Percentiles rank a stretch among this genome's conserved stretches.
These are phyloP conservation scores for Nemotelus nigrinus DNA, from an alignment of 2,888 invertebrate genomes.

Conservation along the genomic window DNA sequence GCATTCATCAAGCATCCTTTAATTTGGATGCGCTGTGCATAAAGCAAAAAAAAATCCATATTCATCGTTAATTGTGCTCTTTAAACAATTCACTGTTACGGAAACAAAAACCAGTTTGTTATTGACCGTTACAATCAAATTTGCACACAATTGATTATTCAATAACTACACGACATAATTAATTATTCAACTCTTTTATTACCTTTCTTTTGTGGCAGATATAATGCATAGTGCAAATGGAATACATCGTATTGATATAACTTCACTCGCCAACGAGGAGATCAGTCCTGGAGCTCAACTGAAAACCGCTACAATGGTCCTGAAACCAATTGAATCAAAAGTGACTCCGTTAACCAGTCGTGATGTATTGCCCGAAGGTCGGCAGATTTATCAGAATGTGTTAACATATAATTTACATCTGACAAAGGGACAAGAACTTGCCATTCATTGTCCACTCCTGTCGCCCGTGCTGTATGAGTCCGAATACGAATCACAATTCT, in stretches of 20 bases:
- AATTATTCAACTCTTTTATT: neutral
- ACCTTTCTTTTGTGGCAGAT: conserved; percentile 58
- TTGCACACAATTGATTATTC: no score
- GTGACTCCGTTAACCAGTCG: conserved; percentile 79
- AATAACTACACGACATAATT: neutral
- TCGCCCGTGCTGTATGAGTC: conserved; percentile 93
- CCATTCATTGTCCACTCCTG: conserved; percentile 81
- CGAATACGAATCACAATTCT: conserved; percentile 95
- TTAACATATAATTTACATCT: conserved; percentile 88
- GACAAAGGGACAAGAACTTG: conserved; percentile 82
- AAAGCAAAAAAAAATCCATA: no score
- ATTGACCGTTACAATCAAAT: no score
- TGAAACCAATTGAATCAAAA: conserved; percentile 85
- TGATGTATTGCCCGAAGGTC: conserved; percentile 85
- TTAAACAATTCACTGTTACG: no score
- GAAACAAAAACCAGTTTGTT: no score
- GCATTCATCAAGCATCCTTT: no score
- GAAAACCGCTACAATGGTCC: conserved; percentile 77
- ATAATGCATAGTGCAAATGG: conserved; percentile 82
- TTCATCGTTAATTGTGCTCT: no score
- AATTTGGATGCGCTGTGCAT: no score
- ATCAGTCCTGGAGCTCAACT: conserved; percentile 78
- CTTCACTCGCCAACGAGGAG: conserved; percentile 80
- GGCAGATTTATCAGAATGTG: conserved; percentile 91
- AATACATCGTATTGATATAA: conserved; percentile 76